phyloP scores from a whole-genome alignment of 2,113 vertebrate species.

The Callionymus lyra region DNA sequence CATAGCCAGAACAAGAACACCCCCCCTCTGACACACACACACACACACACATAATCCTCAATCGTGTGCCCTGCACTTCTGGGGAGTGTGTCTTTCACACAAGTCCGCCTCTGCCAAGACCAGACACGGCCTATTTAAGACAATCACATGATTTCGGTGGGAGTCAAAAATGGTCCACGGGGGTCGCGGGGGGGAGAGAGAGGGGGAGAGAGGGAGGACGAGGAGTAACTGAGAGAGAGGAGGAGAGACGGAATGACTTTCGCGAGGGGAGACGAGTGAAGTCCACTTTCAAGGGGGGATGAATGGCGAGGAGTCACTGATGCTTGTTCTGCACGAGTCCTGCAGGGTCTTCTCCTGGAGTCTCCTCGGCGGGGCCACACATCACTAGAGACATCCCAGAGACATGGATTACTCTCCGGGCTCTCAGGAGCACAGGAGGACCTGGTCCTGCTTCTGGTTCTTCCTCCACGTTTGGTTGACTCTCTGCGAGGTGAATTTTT shows the following conservation, averaged over 20 bases:
- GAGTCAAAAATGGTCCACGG: constrained; percentile 47
- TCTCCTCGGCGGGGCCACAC: too few species aligned
- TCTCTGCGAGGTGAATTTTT: too few species aligned
- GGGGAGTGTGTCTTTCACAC: constrained; percentile 14
- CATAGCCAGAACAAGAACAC: too few species aligned
- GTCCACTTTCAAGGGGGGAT: constrained; percentile 4
- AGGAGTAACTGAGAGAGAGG: constrained; percentile 14
- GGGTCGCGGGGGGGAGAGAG: constrained; percentile 16
- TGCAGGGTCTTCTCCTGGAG: too few species aligned
- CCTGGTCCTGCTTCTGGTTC: background rate
- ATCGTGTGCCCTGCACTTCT: constrained; percentile 10
- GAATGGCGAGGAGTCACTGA: background rate
- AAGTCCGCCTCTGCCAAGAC: constrained; percentile 20
- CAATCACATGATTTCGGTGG: constrained; percentile 53
- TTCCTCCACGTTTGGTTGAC: constrained; percentile 24
- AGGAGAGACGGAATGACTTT: constrained; percentile 13
- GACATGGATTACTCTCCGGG: constrained; percentile 7
- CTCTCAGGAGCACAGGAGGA: constrained; percentile 6
- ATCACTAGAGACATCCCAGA: constrained; percentile 1
- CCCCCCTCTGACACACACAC: constrained; percentile 4
- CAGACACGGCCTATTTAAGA: constrained; percentile 42
- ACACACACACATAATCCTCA: constrained; percentile 2
- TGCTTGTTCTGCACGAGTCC: background rate
- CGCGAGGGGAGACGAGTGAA: constrained; percentile 7
- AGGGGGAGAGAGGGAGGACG: constrained; percentile 12